Evolutionary conservation across 1,140 invertebrate species (phyloP), one percentile per base, ranked within the genome.

Genomic region (Cydia strobilella): DNA sequence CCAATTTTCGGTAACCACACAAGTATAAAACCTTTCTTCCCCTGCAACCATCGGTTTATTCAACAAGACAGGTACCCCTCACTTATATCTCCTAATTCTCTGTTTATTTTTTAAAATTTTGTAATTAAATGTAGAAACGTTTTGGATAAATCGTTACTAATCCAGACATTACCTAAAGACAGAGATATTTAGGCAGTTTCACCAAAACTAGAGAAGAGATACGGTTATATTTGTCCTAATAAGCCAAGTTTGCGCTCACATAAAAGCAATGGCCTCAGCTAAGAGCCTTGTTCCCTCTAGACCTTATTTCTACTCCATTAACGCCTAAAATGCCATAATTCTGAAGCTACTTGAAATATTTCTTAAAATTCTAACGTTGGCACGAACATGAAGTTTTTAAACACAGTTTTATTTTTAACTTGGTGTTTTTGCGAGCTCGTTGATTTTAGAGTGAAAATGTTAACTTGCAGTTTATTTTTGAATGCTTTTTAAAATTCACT

Each of bases 261-360:
- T 63, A 63, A 63, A 63, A 63, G 62, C 62, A 63, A 63, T 63
- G 20, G 62, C 25, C 62, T 63, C 20, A 63, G 3, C 31, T 25
- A 63, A 10, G 62, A 25, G 20, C 25, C 18, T 23, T 23, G 3
- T n/a, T n/a, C n/a, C n/a, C 4, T 20, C 62, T 20, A 12, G 12
- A 63, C 62, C 62, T 63, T 63, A 63, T 63, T 63, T 63, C 62
- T 63, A 63, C 62, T 1, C 62, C 25, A 63, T 63, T 63, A 63
- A 25, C 62, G 62, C 62, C 62, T 63, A 63, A 63, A 63, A 63
- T 63, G 62, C 13, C 62, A 63, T 63, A 63, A 63, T 27, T 63
- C 25, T 63, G 18, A 20, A 62, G 62, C 20, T 25, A 13, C 7
- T 63, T 31, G 1, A 25, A 25, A 63, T 63, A 25, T 63, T 23